Evolutionary conservation across 92 coral and sea anemone genomes (phyloP).

Genomic region (Palythoa caribaeorum): DNA sequence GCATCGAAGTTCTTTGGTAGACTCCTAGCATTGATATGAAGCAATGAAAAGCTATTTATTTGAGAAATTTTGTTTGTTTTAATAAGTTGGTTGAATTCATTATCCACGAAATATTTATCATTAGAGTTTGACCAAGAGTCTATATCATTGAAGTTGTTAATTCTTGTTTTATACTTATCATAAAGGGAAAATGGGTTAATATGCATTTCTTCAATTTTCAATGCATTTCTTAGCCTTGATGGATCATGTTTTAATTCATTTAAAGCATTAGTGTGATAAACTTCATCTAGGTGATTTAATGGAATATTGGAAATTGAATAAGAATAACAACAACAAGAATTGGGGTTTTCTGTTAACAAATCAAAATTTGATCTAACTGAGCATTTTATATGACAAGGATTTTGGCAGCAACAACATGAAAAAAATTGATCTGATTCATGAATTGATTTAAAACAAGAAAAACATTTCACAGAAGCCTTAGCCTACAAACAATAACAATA

Average conservation of each 20-base stretch:
- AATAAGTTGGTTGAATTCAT: conserved; percentile 31
- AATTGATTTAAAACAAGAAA: conserved; percentile 13
- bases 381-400: conserved; percentile 29
- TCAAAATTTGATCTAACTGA: conserved; percentile 23
- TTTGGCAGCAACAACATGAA: conserved; percentile 12
- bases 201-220: not conserved
- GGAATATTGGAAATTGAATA: conserved; percentile 16
- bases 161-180: conserved; percentile 29
- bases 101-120: conserved; percentile 23
- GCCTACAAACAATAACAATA: not conserved
- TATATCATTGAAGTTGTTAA: conserved; percentile 4
- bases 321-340: conserved; percentile 19
- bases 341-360: conserved; percentile 25
- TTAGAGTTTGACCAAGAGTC: not conserved
- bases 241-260: conserved; percentile 12
- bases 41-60: conserved; percentile 25
- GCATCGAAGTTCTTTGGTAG: conserved; percentile 31
- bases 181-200: conserved; percentile 6
- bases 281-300: not conserved
- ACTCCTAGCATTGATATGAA: conserved; percentile 38
- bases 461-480: conserved; percentile 21
- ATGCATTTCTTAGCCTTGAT: conserved; percentile 9
- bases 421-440: not conserved
- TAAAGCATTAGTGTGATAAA: conserved; percentile 3
- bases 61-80: not conserved